Evolutionary conservation across 2,113 vertebrate species (phyloP), one percentile per base, ranked within the genome.

Genomic region (Lophura nycthemera): DNA sequence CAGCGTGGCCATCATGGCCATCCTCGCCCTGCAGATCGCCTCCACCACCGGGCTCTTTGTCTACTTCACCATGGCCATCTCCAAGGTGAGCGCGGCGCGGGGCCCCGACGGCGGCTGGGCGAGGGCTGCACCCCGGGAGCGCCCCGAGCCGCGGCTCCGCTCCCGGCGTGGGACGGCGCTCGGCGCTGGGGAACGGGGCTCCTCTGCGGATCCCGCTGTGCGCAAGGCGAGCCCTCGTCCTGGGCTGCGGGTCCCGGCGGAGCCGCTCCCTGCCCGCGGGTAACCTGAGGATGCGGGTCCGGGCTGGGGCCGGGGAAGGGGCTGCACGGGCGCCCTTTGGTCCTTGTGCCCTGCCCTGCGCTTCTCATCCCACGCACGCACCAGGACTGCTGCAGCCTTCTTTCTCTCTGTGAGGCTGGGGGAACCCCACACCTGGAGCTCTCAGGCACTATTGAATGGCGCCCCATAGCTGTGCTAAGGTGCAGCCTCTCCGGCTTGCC

Each of bases 41-140:
- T 93, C 91, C 71, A 95, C 93, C 75, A 95, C 93, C 48, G 93
- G 84, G 19, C 93, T 95, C 91, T 95, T 95, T 91, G 91, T 93
- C 79, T 95, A 95, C 75, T 95, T 95, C 91, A 88, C 84, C 80
- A 95, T 95, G 93, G 91, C 91, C 93, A 93, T 95, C 80, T 90
- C 93, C 60, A 95, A 91, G 93, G 93, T 93, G 91, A 95, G 93
- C 25, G 56, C 66, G 29, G 11, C 21, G 32, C 59, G n/a, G 34
- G 60, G 22, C 29, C 29, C 22, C 60, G 8, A 25, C 27, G 52
- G 52, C 52, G 52, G 54, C 29, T 56, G 16, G 54, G 54, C 54
- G 54, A 60, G 60, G 54, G 54, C 54, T 32, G 54, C 54, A 56
- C 59, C 22, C 50, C 50, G 50, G 50, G 50, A 52, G 25, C 25